Conservation (phyloP, 2,113 vertebrate species). For the Xyrauchen texanus region DNA sequence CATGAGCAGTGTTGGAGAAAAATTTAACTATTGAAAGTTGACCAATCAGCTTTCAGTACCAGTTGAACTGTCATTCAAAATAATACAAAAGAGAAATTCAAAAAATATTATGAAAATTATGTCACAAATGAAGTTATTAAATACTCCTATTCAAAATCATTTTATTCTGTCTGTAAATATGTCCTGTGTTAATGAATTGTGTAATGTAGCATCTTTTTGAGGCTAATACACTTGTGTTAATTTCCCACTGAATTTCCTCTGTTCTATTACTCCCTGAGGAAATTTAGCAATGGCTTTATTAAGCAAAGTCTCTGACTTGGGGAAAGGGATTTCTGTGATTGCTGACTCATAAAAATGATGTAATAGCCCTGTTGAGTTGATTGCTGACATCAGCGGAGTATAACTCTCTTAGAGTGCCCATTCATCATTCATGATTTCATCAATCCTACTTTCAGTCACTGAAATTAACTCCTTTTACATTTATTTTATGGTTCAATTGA, state of each 20-base stretch:
- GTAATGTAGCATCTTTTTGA: not conserved
- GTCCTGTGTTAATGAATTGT: not conserved
- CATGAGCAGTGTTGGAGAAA: no score
- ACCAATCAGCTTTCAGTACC: no score
- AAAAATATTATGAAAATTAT: not conserved
- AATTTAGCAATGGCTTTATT: constrained; percentile 60
- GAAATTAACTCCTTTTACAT: constrained; percentile 64
- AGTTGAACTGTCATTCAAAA: not conserved
- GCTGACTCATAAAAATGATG: constrained; percentile 73
- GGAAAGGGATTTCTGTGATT: constrained; percentile 47
- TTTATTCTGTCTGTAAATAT: not conserved
- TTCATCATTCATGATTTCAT: constrained; percentile 65
- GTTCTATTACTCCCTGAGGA: constrained; percentile 62
- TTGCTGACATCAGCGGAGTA: constrained; percentile 71
- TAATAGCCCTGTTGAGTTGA: constrained; percentile 50
- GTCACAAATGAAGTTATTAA: no score
- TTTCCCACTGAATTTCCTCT: constrained; percentile 53
- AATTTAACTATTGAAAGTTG: no score
- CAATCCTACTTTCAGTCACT: constrained; percentile 63
- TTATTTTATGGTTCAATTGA: constrained; percentile 66
- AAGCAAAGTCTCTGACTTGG: constrained; percentile 61
- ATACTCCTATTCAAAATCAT: not conserved
- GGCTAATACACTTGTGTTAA: constrained; percentile 40
- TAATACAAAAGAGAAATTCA: not conserved
- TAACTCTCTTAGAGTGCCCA: constrained; percentile 65